A percentile compares a stretch with the other conserved stretches of the same genome.
These are phyloP conservation scores for Phylloscopus collybita DNA, from an alignment of 2,797 vertebrate genomes.

Conservation along the genomic window DNA sequence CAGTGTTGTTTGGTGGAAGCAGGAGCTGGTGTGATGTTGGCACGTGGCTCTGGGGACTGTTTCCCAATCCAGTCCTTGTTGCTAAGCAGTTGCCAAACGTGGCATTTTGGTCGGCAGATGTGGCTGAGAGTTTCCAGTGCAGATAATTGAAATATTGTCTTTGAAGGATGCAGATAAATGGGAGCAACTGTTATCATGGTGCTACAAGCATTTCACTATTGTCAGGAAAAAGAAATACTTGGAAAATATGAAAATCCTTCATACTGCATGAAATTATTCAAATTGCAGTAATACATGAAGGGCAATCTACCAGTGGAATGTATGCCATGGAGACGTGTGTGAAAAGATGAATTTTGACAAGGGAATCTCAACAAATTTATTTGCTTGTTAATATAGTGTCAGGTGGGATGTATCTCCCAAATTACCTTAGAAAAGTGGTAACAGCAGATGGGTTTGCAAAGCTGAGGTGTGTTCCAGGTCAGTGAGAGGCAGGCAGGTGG, in stretches of 20 bases:
- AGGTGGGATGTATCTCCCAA: not conserved
- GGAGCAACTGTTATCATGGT: not conserved
- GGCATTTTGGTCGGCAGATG: not conserved
- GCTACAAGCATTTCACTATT: not conserved
- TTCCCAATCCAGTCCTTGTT: not conserved
- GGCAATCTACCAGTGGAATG: not conserved
- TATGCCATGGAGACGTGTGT: not conserved
- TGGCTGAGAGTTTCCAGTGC: not conserved
- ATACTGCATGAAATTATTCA: not conserved
- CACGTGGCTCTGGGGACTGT: not conserved
- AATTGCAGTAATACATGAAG: not conserved
- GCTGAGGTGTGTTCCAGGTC: not conserved
- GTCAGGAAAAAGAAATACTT: not conserved
- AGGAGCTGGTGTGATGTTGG: not conserved
- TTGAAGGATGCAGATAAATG: constrained; percentile 27
- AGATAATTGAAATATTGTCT: constrained; percentile 7
- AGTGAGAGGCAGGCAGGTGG: not conserved
- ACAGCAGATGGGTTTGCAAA: not conserved
- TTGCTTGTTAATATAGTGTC: not conserved
- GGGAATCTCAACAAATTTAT: not conserved
- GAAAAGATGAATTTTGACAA: not conserved
- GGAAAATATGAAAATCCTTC: constrained; percentile 12
- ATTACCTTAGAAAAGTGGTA: not conserved
- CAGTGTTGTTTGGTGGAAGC: not conserved
- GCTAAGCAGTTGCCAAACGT: not conserved